Base-by-base conservation (phyloP, 2,888 invertebrate species). In the Oscheius sp. region DNA sequence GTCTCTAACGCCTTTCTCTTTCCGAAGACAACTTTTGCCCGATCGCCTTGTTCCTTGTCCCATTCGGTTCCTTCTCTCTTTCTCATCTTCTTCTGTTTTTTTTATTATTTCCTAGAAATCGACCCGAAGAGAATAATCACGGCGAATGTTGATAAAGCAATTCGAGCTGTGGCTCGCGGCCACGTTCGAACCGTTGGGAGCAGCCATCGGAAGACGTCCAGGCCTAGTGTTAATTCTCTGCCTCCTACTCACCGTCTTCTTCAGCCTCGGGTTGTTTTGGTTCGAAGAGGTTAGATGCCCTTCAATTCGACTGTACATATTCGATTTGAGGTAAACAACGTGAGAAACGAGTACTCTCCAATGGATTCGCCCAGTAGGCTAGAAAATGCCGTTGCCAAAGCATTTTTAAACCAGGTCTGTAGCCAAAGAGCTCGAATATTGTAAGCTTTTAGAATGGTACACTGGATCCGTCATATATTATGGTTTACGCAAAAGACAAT, bases 141-240 rank as follows among this genome's bases (percentile, higher is more conserved):
- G 35, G 9, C 27, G 35, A 23, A 97, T 97, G 72, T 61, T 96
- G 0, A 90, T 98, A 83, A 96, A 94, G 72, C 97, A 98, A 89
- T 72, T 72, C 21, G 72, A 72, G 21, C 23, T 43, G 45, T 66
- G 53, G 56, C 64, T 72, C 9, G 53, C 64, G 1, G 29, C 49
- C 56, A 72, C 55, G n/a, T 72, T 72, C 35, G 55, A 55, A 72
- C 69, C 69, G 18, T 68, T 86, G 25, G 85, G 85, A 27, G 23
- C 56, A 9, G 61, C 69, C n/a, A 82, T 85, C 25, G 85, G 85
- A 23, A 29, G 68, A 63, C 70, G 73, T 21, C 83, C 82, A 5
- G 59, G 61, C 9, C 46, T 56, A n/a, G 72, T 85, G 21, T 80
- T 85, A 23, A 56, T 72, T 23, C 59, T 76, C 12, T 64, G 59